Evolutionary conservation across 2,888 invertebrate genomes (phyloP).

Genomic region (Isotomurus palustris): DNA sequence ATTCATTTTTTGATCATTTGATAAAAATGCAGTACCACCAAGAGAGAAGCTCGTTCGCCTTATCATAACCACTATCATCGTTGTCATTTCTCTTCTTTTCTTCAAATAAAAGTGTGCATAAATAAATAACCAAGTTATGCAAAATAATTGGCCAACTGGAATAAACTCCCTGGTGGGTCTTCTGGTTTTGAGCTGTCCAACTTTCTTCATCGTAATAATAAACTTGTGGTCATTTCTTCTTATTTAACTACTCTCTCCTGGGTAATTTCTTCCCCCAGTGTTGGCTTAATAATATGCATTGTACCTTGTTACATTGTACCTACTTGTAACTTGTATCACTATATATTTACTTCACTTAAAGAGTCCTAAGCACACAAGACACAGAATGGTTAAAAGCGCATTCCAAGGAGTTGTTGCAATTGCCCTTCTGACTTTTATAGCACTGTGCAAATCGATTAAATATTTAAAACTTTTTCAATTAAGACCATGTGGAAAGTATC

Average conservation of each 20-base stretch:
- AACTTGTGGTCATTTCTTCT: too few species aligned
- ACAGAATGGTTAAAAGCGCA: too few species aligned
- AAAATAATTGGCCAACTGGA: slow-evolving; percentile 4
- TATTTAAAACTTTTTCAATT: background rate
- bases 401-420: too few species aligned
- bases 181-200: too few species aligned
- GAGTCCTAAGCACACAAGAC: too few species aligned
- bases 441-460: background rate
- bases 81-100: background rate
- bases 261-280: background rate
- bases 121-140: background rate
- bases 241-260: too few species aligned
- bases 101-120: background rate
- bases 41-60: too few species aligned
- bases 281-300: background rate
- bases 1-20: too few species aligned
- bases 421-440: too few species aligned
- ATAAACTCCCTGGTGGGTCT: background rate
- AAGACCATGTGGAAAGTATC: background rate
- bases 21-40: too few species aligned
- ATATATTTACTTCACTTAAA: too few species aligned
- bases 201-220: too few species aligned
- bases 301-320: background rate
- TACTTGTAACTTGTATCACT: background rate
- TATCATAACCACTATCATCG: background rate